phyloP scores from a whole-genome alignment of 2,113 vertebrate species.

The Macquaria australasica region DNA sequence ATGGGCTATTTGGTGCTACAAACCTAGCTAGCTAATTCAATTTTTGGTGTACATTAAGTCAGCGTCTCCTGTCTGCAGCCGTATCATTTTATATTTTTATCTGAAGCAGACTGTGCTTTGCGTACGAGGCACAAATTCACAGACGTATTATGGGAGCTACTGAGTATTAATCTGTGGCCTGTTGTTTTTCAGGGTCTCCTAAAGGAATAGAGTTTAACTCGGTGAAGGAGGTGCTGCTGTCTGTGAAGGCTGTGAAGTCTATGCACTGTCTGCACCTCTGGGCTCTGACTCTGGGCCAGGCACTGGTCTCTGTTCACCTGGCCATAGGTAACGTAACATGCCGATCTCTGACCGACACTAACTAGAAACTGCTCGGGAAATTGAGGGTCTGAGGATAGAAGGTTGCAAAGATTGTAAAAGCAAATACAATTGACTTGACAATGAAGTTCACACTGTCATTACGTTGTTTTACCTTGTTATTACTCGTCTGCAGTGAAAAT shows the following conservation, averaged over 20 bases:
- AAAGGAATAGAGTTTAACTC: constrained; percentile 86
- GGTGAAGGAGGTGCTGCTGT: constrained; percentile 91
- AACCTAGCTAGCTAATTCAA: no score
- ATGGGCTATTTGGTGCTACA: no score
- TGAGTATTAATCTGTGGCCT: neutral
- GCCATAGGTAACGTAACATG: constrained; percentile 76
- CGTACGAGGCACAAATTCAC: no score
- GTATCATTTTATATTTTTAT: no score
- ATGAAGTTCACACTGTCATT: neutral
- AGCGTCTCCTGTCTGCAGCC: no score
- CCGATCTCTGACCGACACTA: neutral
- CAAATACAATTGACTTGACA: neutral
- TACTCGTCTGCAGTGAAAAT: neutral
- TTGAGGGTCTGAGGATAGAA: neutral
- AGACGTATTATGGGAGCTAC: no score
- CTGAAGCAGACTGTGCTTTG: no score
- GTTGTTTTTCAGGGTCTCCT: constrained; percentile 85
- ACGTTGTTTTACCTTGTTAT: neutral
- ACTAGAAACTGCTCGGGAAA: neutral
- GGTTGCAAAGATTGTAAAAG: neutral
- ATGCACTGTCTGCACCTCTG: constrained; percentile 93
- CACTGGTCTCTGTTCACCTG: constrained; percentile 88
- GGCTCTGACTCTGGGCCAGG: constrained; percentile 91
- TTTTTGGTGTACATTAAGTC: neutral
- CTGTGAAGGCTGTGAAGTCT: constrained; percentile 88